phyloP scores from a whole-genome alignment of 2,113 vertebrate species.

The Cyrtonyx montezumae region DNA sequence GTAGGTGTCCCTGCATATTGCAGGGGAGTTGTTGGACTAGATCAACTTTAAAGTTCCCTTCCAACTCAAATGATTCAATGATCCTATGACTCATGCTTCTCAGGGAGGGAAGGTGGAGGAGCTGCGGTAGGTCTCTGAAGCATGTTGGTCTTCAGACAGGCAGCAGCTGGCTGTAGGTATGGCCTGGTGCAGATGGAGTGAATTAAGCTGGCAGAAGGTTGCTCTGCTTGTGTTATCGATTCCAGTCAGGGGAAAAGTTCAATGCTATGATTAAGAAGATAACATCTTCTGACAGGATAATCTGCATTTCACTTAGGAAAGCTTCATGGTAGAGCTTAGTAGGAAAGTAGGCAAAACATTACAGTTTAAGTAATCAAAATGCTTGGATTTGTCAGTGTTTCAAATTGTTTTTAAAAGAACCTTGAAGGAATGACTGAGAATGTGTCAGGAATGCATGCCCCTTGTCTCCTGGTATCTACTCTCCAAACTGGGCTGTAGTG shows the following conservation, averaged over 20 bases:
- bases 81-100: neutral
- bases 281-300: neutral
- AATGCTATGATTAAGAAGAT: neutral
- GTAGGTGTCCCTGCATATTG: too few relatives aligned
- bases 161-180: neutral
- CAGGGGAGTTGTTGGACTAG: too few relatives aligned
- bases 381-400: neutral
- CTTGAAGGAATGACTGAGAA: neutral
- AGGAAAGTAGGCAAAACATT: neutral
- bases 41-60: too few relatives aligned
- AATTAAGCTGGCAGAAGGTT: neutral
- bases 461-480: neutral
- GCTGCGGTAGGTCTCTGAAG: neutral
- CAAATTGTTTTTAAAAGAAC: neutral
- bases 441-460: neutral
- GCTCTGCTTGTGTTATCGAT: neutral
- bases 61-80: too few relatives aligned
- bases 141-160: neutral
- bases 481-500: neutral
- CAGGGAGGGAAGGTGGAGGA: accelerated
- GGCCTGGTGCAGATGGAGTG: neutral
- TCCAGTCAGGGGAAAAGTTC: neutral
- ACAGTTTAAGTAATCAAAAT: neutral
- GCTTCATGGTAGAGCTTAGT: neutral
- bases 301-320: neutral